These are phyloP conservation scores for Drosophila meridionalis DNA, from an alignment of 2,888 invertebrate species.

Conservation along the genomic window DNA sequence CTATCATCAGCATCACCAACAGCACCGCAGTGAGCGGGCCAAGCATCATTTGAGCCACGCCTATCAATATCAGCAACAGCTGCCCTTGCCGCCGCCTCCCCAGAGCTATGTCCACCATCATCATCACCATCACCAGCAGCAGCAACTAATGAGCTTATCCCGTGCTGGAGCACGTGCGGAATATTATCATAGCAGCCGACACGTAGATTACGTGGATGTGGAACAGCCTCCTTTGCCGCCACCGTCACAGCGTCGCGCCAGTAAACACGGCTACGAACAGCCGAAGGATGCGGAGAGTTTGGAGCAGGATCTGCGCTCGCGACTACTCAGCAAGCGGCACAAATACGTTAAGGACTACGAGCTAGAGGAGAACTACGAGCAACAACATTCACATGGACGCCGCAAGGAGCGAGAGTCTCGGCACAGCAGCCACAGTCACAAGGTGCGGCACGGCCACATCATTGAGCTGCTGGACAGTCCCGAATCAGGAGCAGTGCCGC, in stretches of 20 bases:
- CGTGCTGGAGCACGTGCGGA: conserved; percentile 47
- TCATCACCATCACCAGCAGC: conserved; percentile 53
- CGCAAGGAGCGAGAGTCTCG: conserved; percentile 71
- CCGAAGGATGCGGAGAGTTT: conserved; percentile 87
- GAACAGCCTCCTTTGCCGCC: conserved; percentile 54
- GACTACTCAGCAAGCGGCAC: conserved; percentile 89
- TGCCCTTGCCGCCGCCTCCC: conserved; percentile 54
- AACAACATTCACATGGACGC: conserved; percentile 52
- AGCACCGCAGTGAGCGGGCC: conserved; percentile 60
- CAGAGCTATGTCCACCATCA: conserved; percentile 68
- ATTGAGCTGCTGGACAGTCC: conserved; percentile 85
- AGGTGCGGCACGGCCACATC: conserved; percentile 75
- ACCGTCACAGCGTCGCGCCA: conserved; percentile 49
- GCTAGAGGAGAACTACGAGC: conserved; percentile 67
- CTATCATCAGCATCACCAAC: conserved; percentile 63
- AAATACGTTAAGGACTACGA: conserved; percentile 87
- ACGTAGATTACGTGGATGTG: conserved; percentile 62
- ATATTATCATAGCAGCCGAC: conserved; percentile 66
- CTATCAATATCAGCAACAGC: conserved; percentile 58
- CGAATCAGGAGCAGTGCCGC: conserved; percentile 73
- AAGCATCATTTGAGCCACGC: conserved; percentile 58
- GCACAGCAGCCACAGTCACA: conserved; percentile 56
- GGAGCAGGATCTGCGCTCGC: conserved; percentile 91
- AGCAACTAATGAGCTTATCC: conserved; percentile 45
- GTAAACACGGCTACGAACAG: conserved; percentile 70